Conservation (phyloP, 1,140 invertebrate genomes). For the Pomacea maculata region DNA sequence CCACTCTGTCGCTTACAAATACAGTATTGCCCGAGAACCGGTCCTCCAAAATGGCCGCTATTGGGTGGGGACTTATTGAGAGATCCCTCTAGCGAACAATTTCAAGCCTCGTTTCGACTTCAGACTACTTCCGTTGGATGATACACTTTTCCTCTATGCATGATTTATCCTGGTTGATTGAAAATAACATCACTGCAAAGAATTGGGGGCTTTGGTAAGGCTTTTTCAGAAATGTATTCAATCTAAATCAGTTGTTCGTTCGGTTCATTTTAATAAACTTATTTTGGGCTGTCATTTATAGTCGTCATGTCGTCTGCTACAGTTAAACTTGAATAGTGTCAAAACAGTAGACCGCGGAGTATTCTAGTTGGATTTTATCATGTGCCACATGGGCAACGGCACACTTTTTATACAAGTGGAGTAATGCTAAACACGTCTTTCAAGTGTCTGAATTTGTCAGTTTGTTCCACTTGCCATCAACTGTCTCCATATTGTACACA, state of each 20-base stretch:
- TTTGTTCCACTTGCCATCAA: too few relatives aligned
- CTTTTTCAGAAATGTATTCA: neutral
- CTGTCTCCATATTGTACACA: too few relatives aligned
- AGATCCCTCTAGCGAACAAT: slow-evolving; percentile 27
- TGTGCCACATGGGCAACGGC: too few relatives aligned
- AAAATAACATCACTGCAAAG: neutral
- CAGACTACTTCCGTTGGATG: slow-evolving; percentile 19
- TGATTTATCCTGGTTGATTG: neutral
- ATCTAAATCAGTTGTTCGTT: neutral
- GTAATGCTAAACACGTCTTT: too few relatives aligned
- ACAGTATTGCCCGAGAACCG: slow-evolving; percentile 22
- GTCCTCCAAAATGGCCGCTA: slow-evolving; percentile 32
- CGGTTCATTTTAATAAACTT: neutral
- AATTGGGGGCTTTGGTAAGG: neutral
- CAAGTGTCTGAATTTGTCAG: too few relatives aligned
- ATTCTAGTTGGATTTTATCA: too few relatives aligned
- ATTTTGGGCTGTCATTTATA: neutral
- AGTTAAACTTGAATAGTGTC: too few relatives aligned
- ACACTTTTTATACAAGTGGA: too few relatives aligned
- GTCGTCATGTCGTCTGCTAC: neutral
- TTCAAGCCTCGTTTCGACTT: slow-evolving; percentile 26
- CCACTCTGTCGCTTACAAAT: slow-evolving; percentile 11
- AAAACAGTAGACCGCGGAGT: too few relatives aligned
- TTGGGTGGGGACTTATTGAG: slow-evolving; percentile 30
- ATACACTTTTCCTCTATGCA: neutral